Conservation (phyloP, 1,140 invertebrate species). For the Phocides pigmalion region DNA sequence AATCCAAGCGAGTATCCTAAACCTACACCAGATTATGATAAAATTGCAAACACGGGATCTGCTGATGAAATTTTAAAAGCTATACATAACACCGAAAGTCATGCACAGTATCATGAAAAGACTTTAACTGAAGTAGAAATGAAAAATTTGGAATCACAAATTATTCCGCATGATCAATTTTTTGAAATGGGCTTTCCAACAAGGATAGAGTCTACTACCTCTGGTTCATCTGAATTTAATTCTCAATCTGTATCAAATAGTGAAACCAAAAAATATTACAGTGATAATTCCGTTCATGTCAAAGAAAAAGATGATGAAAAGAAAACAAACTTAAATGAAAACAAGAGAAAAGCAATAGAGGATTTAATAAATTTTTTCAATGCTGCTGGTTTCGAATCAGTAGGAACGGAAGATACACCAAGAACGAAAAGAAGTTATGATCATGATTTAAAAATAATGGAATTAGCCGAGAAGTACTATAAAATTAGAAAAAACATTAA, state of each 20-base stretch:
- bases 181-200: slow-evolving; percentile 29
- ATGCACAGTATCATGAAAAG: slow-evolving; percentile 54
- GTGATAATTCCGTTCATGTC: slow-evolving; percentile 38
- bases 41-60: slow-evolving; percentile 47
- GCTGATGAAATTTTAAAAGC: slow-evolving; percentile 63
- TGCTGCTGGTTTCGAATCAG: slow-evolving; percentile 53
- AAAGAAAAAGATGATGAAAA: slow-evolving; percentile 39
- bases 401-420: slow-evolving; percentile 20
- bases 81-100: slow-evolving; percentile 55
- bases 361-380: slow-evolving; percentile 72
- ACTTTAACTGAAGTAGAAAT: slow-evolving; percentile 60
- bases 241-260: slow-evolving; percentile 34
- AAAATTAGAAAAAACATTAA: slow-evolving; percentile 54
- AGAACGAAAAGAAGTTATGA: slow-evolving; percentile 59
- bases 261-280: slow-evolving; percentile 40
- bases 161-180: slow-evolving; percentile 59
- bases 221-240: slow-evolving; percentile 20
- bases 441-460: slow-evolving; percentile 51
- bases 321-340: slow-evolving; percentile 43
- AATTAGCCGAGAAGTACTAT: slow-evolving; percentile 49
- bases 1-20: slow-evolving; percentile 31
- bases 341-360: slow-evolving; percentile 68
- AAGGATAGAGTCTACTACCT: slow-evolving; percentile 20
- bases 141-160: slow-evolving; percentile 74
- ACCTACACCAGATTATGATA: slow-evolving; percentile 45